A percentile compares a stretch with the other conserved stretches of the same genome.
phyloP scores from a whole-genome alignment of 2,113 vertebrate species.

The Oophaga pumilio region DNA sequence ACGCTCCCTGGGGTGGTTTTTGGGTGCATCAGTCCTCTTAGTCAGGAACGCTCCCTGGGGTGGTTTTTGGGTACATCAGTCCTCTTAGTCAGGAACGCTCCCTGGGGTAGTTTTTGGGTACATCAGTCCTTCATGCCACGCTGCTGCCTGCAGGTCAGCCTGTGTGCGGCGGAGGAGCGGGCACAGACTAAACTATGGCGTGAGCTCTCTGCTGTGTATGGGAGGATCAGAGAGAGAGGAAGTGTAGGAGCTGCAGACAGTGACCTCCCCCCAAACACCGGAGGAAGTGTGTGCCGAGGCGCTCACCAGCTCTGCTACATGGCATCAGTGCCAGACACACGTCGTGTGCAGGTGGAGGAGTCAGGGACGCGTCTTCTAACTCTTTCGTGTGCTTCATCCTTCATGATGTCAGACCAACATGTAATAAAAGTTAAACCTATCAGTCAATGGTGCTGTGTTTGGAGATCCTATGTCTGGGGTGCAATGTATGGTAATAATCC shows the following conservation, averaged over 20 bases:
- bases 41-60: too few relatives aligned
- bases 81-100: too few relatives aligned
- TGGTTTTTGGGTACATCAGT: too few relatives aligned
- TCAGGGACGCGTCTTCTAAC: background rate
- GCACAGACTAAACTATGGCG: background rate
- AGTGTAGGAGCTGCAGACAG: background rate
- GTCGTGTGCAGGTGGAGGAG: background rate
- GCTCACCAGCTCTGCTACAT: background rate
- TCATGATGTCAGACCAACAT: too few relatives aligned
- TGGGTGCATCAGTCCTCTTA: too few relatives aligned
- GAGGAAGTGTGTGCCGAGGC: conserved; percentile 19
- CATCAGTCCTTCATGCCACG: too few relatives aligned
- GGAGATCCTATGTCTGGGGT: too few relatives aligned
- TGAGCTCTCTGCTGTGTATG: background rate
- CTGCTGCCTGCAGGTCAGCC: background rate
- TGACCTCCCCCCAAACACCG: background rate
- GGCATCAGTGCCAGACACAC: background rate
- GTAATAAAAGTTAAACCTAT: too few relatives aligned
- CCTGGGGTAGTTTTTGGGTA: too few relatives aligned
- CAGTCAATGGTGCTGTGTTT: too few relatives aligned
- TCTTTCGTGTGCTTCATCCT: background rate
- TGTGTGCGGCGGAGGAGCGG: conserved; percentile 4
- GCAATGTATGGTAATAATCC: too few relatives aligned
- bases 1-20: too few relatives aligned
- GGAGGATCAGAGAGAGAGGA: conserved; percentile 30